Conservation (phyloP, 2,797 vertebrate genomes). For the Echiichthys vipera region DNA sequence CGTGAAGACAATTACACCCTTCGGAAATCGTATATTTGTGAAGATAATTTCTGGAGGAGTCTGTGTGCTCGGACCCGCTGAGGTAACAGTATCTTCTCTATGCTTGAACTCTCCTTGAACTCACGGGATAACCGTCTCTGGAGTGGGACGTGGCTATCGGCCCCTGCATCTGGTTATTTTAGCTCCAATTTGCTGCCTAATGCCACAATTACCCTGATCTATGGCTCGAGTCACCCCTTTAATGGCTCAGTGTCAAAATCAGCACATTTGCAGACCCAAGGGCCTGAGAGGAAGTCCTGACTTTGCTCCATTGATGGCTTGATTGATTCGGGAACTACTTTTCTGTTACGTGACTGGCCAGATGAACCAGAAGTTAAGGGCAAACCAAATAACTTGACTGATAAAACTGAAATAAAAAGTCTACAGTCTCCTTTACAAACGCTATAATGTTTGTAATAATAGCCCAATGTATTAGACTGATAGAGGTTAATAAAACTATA, state of each 20-base stretch:
- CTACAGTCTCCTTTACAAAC: conserved; percentile 3
- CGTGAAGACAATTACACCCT: conserved; percentile 93
- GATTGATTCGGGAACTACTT: conserved; percentile 87
- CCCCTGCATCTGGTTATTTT: conserved; percentile 98
- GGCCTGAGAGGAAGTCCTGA: conserved; percentile 85
- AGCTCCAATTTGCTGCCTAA: conserved; percentile 96
- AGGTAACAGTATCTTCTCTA: conserved; percentile 84
- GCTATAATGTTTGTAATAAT: conserved; percentile 13
- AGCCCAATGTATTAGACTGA: not conserved
- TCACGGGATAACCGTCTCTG: conserved; percentile 84
- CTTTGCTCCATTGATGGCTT: conserved; percentile 87
- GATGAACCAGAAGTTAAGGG: conserved; percentile 24
- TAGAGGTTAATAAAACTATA: conserved; percentile 26
- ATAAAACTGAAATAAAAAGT: conserved; percentile 15
- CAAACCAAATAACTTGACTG: conserved; percentile 16
- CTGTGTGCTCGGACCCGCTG: conserved; percentile 86
- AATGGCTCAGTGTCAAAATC: conserved; percentile 89
- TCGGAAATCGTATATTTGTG: conserved; percentile 96
- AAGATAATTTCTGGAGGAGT: conserved; percentile 87
- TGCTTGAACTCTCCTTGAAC: conserved; percentile 99
- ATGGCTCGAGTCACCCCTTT: conserved; percentile 90
- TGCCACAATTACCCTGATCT: conserved; percentile 95
- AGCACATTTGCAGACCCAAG: conserved; percentile 87
- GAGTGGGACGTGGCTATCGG: conserved; percentile 89
- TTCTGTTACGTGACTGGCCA: conserved; percentile 7